These are phyloP conservation scores for Sarcophaga carnaria DNA, from an alignment of 2,888 invertebrate species.

Conservation along the genomic window DNA sequence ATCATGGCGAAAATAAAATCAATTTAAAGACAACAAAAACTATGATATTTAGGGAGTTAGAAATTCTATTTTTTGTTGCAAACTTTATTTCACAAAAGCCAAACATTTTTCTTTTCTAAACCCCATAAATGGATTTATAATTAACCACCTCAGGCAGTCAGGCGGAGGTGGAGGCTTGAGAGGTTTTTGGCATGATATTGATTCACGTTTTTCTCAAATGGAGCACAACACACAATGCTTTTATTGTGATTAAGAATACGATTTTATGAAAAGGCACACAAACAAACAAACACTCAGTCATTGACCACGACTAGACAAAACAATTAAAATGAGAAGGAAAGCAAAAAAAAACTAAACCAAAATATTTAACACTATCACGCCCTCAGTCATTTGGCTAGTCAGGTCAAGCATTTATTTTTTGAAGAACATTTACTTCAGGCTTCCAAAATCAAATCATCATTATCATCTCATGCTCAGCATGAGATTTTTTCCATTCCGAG, in stretches of 20 bases:
- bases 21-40: background rate
- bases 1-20: too few relatives aligned
- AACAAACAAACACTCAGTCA: slow-evolving; percentile 46
- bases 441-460: slow-evolving; percentile 22
- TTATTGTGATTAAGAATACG: slow-evolving; percentile 39
- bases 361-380: slow-evolving; percentile 10
- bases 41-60: background rate
- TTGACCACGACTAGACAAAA: slow-evolving; percentile 59
- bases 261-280: background rate
- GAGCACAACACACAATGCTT: slow-evolving; percentile 24
- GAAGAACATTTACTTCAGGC: background rate
- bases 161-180: too few relatives aligned
- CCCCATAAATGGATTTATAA: slow-evolving; percentile 44
- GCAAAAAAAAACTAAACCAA: slow-evolving; percentile 9
- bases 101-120: background rate
- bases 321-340: slow-evolving; percentile 16
- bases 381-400: slow-evolving; percentile 8
- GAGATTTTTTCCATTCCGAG: background rate
- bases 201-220: slow-evolving; percentile 58
- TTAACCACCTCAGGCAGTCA: background rate
- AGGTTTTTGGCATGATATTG: slow-evolving; percentile 41
- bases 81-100: background rate
- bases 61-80: background rate
- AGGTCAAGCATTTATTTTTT: slow-evolving; percentile 19
- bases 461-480: slow-evolving; percentile 2